These are phyloP conservation scores for Volucella inanis DNA, from an alignment of 2,888 invertebrate species.

Conservation along the genomic window DNA sequence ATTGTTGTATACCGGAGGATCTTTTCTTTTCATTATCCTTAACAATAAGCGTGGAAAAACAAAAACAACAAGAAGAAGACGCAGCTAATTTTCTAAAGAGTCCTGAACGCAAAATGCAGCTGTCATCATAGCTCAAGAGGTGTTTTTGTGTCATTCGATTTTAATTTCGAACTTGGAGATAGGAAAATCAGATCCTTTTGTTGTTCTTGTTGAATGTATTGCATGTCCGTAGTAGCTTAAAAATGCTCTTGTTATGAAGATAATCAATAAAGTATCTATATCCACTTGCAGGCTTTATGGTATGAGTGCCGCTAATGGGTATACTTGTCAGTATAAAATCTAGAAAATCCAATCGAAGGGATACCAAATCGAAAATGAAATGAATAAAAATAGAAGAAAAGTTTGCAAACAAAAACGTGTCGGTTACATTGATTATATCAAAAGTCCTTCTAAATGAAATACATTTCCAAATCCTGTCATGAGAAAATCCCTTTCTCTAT, in stretches of 20 bases:
- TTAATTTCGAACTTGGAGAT: conserved; percentile 48
- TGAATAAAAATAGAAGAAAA: conserved; percentile 23
- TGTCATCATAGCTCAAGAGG: conserved; percentile 73
- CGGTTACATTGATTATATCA: conserved; percentile 61
- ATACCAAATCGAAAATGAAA: conserved; percentile 52
- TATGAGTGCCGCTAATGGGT: neutral
- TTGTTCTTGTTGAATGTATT: conserved; percentile 31
- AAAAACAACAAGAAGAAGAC: conserved; percentile 11
- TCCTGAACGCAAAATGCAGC: conserved; percentile 62
- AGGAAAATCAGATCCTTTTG: conserved; percentile 24
- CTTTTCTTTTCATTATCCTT: conserved; percentile 65
- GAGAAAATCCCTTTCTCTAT: conserved; percentile 11
- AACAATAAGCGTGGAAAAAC: conserved; percentile 39
- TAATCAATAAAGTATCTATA: conserved; percentile 27
- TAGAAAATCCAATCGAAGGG: conserved; percentile 42
- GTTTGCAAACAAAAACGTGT: conserved; percentile 48
- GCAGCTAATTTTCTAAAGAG: conserved; percentile 65
- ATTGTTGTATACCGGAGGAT: conserved; percentile 61
- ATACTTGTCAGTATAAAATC: too few relatives aligned
- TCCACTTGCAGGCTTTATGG: neutral
- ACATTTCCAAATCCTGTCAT: conserved; percentile 11
- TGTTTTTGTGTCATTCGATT: conserved; percentile 72
- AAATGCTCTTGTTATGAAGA: conserved; percentile 18
- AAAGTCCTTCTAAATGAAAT: conserved; percentile 28
- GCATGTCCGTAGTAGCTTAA: conserved; percentile 39